Percentiles rank a stretch among this genome's conserved stretches.
These are phyloP conservation scores for Pomatostomus ruficeps DNA, from an alignment of 2,113 vertebrate genomes.

Conservation along the genomic window DNA sequence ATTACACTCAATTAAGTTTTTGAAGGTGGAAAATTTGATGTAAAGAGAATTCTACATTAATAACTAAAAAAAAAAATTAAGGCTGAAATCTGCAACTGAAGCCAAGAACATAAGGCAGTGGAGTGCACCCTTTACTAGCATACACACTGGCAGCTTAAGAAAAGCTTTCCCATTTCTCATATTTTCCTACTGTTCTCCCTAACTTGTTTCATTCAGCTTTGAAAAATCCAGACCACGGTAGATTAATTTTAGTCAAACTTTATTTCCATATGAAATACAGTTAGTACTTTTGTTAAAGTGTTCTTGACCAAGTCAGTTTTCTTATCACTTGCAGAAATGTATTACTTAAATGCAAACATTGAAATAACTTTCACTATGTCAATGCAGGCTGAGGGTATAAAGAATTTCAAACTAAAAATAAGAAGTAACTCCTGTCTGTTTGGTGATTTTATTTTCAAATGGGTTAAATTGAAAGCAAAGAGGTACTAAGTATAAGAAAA, in stretches of 20 bases:
- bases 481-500: background rate
- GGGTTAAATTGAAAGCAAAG: background rate
- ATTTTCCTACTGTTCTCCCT: background rate
- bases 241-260: slow-evolving; percentile 1
- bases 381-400: background rate
- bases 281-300: background rate
- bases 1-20: background rate
- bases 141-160: background rate
- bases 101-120: background rate
- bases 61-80: background rate
- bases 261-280: slow-evolving; percentile 10
- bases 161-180: background rate
- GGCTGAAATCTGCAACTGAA: background rate
- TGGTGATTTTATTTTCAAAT: background rate
- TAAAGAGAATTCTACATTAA: background rate
- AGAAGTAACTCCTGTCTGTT: background rate
- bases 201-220: background rate
- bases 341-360: background rate
- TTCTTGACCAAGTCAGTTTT: background rate
- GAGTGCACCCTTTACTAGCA: background rate
- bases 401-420: background rate
- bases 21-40: background rate
- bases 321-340: background rate
- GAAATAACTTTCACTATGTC: background rate
- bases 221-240: background rate